Evolutionary conservation across 92 coral and sea anemone species (phyloP).

Genomic region (Palythoa heliodiscus): DNA sequence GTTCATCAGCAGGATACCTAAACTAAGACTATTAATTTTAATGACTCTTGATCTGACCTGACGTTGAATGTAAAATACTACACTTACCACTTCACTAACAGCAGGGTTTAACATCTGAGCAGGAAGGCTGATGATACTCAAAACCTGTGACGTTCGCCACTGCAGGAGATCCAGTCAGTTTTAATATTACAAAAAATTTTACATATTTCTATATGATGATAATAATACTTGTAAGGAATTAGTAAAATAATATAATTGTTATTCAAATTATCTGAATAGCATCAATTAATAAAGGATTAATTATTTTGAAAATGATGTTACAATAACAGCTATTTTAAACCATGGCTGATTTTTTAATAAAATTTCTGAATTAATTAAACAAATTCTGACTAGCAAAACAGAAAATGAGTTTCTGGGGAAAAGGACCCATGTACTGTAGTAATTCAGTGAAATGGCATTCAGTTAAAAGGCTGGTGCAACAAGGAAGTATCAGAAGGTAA

Average conservation of each 20-base stretch:
- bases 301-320: too few relatives aligned
- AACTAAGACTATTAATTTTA: too few relatives aligned
- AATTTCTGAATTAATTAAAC: too few relatives aligned
- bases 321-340: too few relatives aligned
- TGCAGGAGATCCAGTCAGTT: constrained; percentile 33
- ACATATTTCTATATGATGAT: not conserved
- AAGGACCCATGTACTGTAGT: not conserved
- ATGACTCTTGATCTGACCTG: too few relatives aligned
- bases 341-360: too few relatives aligned
- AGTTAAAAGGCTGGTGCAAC: too few relatives aligned
- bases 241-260: not conserved
- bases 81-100: constrained; percentile 86
- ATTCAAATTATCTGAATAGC: not conserved
- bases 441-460: too few relatives aligned
- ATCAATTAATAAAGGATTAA: not conserved
- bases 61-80: not conserved
- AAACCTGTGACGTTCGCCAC: constrained; percentile 96
- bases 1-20: too few relatives aligned
- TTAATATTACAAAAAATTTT: not conserved
- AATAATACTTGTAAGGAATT: not conserved
- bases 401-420: not conserved
- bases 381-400: too few relatives aligned
- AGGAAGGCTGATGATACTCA: constrained; percentile 92
- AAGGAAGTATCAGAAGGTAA: too few relatives aligned
- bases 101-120: constrained; percentile 81